phyloP scores from a whole-genome alignment of 2,888 invertebrate species.

The Mactromeris polynyma region DNA sequence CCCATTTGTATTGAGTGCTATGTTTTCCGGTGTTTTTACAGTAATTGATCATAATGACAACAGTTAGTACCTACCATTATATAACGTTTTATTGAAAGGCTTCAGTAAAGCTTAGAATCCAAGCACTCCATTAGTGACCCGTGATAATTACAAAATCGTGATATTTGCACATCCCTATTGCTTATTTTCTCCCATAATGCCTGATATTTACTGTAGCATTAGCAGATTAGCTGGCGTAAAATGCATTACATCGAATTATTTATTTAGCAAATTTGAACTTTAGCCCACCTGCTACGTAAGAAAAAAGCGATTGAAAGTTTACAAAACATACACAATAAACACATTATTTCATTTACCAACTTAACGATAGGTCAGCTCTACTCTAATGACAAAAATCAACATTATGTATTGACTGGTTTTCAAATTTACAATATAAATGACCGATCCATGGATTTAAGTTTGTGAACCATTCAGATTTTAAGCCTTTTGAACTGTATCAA shows the following conservation, averaged over 20 bases:
- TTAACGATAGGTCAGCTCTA: slow-evolving; percentile 22
- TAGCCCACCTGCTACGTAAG: slow-evolving; percentile 30
- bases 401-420: slow-evolving; percentile 1
- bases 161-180: slow-evolving; percentile 34
- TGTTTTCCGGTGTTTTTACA: not conserved
- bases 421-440: slow-evolving; percentile 23
- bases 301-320: slow-evolving; percentile 30
- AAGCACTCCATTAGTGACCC: slow-evolving; percentile 23
- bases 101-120: slow-evolving; percentile 1
- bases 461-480: slow-evolving; percentile 48
- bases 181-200: slow-evolving; percentile 31
- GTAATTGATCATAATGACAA: slow-evolving; percentile 11
- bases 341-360: slow-evolving; percentile 37
- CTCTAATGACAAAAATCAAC: slow-evolving; percentile 34
- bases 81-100: slow-evolving; percentile 3
- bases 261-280: slow-evolving; percentile 37
- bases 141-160: not conserved
- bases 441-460: slow-evolving; percentile 20
- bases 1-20: not conserved
- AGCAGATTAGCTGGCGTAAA: slow-evolving; percentile 53
- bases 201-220: slow-evolving; percentile 61
- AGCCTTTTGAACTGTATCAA: slow-evolving; percentile 49
- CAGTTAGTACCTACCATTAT: not conserved
- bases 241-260: slow-evolving; percentile 64
- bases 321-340: slow-evolving; percentile 35